These are phyloP conservation scores for Drosophila novamexicana DNA, from an alignment of 1,140 invertebrate genomes.

Conservation along the genomic window DNA sequence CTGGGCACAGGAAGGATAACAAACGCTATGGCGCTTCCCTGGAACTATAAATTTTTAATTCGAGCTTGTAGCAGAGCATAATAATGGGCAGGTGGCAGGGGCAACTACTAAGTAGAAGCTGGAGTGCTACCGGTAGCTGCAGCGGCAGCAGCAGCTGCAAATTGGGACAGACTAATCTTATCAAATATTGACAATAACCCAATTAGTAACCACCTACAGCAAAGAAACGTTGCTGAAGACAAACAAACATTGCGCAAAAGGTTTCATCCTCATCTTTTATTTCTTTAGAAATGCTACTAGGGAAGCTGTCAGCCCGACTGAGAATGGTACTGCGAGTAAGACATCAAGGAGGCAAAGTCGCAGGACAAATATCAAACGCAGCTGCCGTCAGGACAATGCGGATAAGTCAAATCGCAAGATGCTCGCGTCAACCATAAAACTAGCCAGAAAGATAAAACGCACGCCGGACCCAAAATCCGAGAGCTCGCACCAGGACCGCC, in stretches of 20 bases:
- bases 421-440: conserved; percentile 74
- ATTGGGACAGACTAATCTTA: conserved; percentile 59
- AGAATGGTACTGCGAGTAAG: conserved; percentile 43
- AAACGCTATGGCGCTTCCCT: conserved; percentile 53
- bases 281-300: conserved; percentile 66
- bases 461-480: conserved; percentile 23
- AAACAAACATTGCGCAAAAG: conserved; percentile 73
- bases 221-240: conserved; percentile 32
- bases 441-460: conserved; percentile 56
- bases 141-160: conserved; percentile 37
- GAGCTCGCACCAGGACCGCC: conserved; percentile 46
- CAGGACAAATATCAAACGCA: conserved; percentile 51
- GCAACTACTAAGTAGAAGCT: conserved; percentile 16
- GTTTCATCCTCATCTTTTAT: conserved; percentile 21
- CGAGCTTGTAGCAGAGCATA: conserved; percentile 15
- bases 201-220: conserved; percentile 81
- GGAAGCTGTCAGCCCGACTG: conserved; percentile 60
- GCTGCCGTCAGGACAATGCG: conserved; percentile 67
- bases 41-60: conserved; percentile 67
- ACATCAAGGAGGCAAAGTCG: conserved; percentile 50
- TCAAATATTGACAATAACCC: conserved; percentile 80
- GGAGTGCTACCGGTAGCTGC: conserved; percentile 16
- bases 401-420: conserved; percentile 62
- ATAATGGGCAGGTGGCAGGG: conserved; percentile 16
- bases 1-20: conserved; percentile 65